Conservation (phyloP, 2,888 invertebrate species). For the Dryococelus australis region DNA sequence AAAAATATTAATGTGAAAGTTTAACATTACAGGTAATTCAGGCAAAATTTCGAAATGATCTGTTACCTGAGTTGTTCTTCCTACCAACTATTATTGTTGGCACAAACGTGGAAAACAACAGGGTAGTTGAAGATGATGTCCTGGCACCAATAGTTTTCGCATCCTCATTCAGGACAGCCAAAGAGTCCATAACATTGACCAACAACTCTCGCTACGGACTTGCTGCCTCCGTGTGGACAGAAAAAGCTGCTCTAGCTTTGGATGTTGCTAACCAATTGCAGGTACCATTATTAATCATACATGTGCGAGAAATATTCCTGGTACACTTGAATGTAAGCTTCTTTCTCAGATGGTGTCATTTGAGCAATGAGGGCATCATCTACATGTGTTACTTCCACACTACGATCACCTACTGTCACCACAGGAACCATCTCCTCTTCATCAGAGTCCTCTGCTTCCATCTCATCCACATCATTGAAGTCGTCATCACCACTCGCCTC, state of each 20-base stretch:
- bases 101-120: slow-evolving; percentile 55
- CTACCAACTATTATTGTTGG: slow-evolving; percentile 58
- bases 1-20: background rate
- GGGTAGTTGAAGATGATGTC: slow-evolving; percentile 56
- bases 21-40: slow-evolving; percentile 33
- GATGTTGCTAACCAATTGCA: slow-evolving; percentile 63
- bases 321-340: slow-evolving; percentile 91
- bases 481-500: slow-evolving; percentile 87
- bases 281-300: slow-evolving; percentile 69
- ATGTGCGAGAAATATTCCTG: slow-evolving; percentile 93
- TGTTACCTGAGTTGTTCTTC: slow-evolving; percentile 53
- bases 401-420: slow-evolving; percentile 80
- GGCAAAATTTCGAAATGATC: slow-evolving; percentile 22
- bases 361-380: slow-evolving; percentile 85
- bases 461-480: slow-evolving; percentile 72
- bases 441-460: slow-evolving; percentile 74
- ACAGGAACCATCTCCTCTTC: slow-evolving; percentile 82
- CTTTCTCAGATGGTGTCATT: slow-evolving; percentile 93
- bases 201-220: slow-evolving; percentile 63
- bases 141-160: slow-evolving; percentile 60
- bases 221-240: slow-evolving; percentile 65
- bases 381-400: slow-evolving; percentile 83
- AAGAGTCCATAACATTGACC: slow-evolving; percentile 64
- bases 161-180: slow-evolving; percentile 62
- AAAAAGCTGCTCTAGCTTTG: slow-evolving; percentile 62